A percentile compares a stretch with the other conserved stretches of the same genome.
Conservation (phyloP, 2,888 invertebrate genomes). For the Brassicogethes aeneus region DNA sequence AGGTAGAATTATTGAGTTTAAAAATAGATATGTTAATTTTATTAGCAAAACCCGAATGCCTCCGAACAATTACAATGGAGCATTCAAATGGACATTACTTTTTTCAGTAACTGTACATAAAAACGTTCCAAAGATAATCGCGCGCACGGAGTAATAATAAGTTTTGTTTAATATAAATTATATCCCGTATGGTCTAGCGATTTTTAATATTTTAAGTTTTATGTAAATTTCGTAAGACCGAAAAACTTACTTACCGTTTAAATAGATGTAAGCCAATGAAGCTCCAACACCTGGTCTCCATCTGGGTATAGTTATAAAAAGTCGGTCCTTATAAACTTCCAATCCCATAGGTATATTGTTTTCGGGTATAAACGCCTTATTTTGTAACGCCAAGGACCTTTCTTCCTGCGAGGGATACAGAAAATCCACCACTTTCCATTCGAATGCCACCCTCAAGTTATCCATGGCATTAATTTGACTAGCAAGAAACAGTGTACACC, state of each 20-base stretch:
- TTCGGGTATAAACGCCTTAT: conserved; percentile 54
- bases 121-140: no score
- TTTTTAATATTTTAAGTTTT: no score
- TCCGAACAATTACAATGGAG: no score
- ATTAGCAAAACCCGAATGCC: no score
- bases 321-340: conserved; percentile 57
- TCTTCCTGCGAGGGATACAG: conserved; percentile 50
- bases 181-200: no score
- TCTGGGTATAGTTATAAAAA: conserved; percentile 66
- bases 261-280: conserved; percentile 60
- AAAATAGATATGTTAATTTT: no score
- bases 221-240: no score
- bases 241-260: conserved; percentile 58
- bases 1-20: no score
- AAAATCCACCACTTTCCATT: conserved; percentile 68
- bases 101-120: no score
- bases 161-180: no score
- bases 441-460: conserved; percentile 58
- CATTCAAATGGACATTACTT: no score
- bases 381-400: conserved; percentile 50
- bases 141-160: no score
- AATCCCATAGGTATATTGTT: conserved; percentile 67
- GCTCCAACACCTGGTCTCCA: conserved; percentile 70
- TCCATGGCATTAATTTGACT: conserved; percentile 44
- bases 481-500: conserved; percentile 5